These are phyloP conservation scores for Podarcis raffonei DNA, from an alignment of 2,113 vertebrate genomes.

Conservation along the genomic window DNA sequence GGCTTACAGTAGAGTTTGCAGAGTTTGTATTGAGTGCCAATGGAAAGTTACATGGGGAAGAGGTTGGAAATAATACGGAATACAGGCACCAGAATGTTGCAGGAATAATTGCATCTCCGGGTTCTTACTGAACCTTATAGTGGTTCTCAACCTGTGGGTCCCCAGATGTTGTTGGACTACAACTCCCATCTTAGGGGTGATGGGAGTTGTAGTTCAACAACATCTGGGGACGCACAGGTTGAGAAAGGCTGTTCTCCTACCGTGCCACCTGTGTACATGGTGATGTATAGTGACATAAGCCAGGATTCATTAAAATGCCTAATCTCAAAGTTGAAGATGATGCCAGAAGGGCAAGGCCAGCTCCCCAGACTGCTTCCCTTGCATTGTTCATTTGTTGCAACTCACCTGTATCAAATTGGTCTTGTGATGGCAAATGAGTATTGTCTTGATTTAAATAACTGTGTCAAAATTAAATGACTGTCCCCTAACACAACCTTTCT, in stretches of 20 bases:
- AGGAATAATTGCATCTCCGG: not conserved
- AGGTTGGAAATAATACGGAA: not conserved
- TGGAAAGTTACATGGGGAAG: not conserved
- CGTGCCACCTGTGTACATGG: not conserved
- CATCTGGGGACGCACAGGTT: too few relatives aligned
- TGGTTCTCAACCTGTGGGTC: too few relatives aligned
- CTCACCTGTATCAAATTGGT: not conserved
- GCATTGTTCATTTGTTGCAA: not conserved
- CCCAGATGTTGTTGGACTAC: too few relatives aligned
- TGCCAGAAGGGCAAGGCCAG: not conserved
- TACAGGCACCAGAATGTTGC: not conserved
- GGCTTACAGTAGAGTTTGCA: not conserved
- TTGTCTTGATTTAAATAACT: not conserved
- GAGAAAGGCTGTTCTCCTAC: not conserved
- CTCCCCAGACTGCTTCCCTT: not conserved
- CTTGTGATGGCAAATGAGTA: not conserved
- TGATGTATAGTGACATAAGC: not conserved
- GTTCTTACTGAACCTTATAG: not conserved
- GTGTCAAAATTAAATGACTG: not conserved
- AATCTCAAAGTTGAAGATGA: too few relatives aligned
- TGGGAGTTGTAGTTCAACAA: too few relatives aligned
- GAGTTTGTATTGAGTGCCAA: not conserved
- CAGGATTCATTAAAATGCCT: not conserved
- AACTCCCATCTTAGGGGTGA: too few relatives aligned
- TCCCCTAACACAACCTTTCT: not conserved